A percentile compares a stretch with the other conserved stretches of the same genome.
Conservation (phyloP, 2,113 vertebrate species). For the Eudyptes chrysolophus region DNA sequence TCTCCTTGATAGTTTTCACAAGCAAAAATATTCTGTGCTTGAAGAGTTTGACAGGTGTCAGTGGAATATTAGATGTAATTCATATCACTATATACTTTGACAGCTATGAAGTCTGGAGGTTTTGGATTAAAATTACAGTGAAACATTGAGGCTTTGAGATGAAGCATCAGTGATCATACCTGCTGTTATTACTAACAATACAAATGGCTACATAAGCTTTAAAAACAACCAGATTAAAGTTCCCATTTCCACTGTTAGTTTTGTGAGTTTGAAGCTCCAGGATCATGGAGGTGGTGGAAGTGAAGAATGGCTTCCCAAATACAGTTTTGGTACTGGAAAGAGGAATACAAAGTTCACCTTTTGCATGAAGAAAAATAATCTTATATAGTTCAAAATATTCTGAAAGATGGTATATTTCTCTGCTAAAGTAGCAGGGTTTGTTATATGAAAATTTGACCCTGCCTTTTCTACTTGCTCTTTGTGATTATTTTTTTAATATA, state of each 20-base stretch:
- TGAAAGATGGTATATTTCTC: neutral
- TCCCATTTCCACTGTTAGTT: neutral
- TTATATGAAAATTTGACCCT: neutral
- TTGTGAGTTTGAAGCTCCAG: neutral
- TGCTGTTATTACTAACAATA: neutral
- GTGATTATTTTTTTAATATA: neutral
- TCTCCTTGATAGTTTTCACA: neutral
- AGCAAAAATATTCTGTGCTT: neutral
- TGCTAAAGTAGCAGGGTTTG: neutral
- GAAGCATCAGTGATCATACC: neutral
- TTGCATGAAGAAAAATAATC: neutral
- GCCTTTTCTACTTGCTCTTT: neutral
- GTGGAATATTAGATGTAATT: neutral
- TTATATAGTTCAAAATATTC: neutral
- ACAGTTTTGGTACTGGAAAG: neutral
- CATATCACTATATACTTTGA: neutral
- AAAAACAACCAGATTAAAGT: neutral
- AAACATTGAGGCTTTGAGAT: neutral
- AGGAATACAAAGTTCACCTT: neutral
- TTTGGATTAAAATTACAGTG: conserved; percentile 3
- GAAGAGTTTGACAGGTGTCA: neutral
- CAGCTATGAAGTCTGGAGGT: neutral
- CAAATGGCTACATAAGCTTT: neutral
- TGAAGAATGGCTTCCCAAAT: neutral
- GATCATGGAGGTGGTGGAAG: neutral